Evolutionary conservation across 2,797 vertebrate species (phyloP), one percentile per base, ranked within the genome.

Genomic region (Semotilus atromaculatus): DNA sequence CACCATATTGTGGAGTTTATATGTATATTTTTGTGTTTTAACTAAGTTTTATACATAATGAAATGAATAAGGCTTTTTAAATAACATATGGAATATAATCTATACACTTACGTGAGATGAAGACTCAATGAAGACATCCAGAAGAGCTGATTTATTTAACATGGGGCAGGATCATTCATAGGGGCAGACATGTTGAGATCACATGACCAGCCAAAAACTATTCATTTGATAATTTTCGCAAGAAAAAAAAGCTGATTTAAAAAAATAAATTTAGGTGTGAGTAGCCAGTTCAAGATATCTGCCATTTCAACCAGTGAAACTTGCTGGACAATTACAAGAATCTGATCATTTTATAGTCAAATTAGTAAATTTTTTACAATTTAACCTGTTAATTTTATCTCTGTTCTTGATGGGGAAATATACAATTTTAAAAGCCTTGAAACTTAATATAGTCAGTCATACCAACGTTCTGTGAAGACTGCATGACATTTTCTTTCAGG

Each of bases 401-500:
- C 13, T 80, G 64, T 26, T 80, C 64, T 48, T 80, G 34, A 45
- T 29, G 6, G 23, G 4, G 1, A 40, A 38, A 53, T 21, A 55
- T 29, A 5, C 7, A 2, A 21, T 13, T 16, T 60, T 60, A 34
- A 81, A 81, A 71, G 10, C 67, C 36, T 60, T 72, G 26, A 14
- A 36, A 34, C 18, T 26, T 31, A 64, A 51, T 51, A 9, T 14
- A 45, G 53, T 51, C 29, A 67, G 71, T 40, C 26, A 55, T 48
- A 53, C 13, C 36, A 21, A 40, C 1, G 8, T 68, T 80, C 29
- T 58, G 51, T 76, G 31, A 84, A 31, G n/a, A 87, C 51, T 85
- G 70, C 55, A 81, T 71, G 82, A 88, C 26, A 66, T 84, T 66
- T 55, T 64, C 21, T 38, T 58, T 71, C 48, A 43, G 53, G 58